Conservation (phyloP, 2,797 vertebrate genomes). For the Cirrhinus molitorella region DNA sequence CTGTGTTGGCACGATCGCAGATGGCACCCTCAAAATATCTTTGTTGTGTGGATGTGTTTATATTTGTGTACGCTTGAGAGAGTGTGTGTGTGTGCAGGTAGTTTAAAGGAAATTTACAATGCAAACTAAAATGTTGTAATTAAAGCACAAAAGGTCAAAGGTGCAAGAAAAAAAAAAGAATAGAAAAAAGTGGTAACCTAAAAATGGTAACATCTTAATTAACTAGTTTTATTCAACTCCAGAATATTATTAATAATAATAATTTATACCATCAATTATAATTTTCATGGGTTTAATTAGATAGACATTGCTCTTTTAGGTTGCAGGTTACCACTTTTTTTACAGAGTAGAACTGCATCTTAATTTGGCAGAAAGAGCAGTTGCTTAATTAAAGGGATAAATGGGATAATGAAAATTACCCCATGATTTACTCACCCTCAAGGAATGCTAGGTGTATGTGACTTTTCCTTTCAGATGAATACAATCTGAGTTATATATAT, state of each 20-base stretch:
- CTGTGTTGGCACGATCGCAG: conserved; percentile 73
- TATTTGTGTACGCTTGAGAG: conserved; percentile 4
- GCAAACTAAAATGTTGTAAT: not conserved
- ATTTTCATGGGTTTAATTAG: no score
- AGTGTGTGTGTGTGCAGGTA: not conserved
- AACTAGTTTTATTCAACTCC: not conserved
- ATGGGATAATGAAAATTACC: no score
- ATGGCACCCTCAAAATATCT: conserved; percentile 79
- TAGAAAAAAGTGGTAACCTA: not conserved
- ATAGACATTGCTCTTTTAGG: no score
- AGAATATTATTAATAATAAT: not conserved
- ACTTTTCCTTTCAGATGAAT: no score
- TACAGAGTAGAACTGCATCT: not conserved
- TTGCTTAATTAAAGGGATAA: not conserved
- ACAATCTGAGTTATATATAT: no score
- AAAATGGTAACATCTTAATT: not conserved
- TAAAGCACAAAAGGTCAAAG: not conserved
- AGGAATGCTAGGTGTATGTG: no score
- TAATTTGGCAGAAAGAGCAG: not conserved
- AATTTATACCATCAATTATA: no score
- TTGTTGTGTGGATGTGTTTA: conserved; percentile 39
- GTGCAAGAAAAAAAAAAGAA: not conserved
- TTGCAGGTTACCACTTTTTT: not conserved
- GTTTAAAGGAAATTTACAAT: not conserved
- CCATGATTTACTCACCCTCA: no score